Evolutionary conservation across 1,140 invertebrate genomes (phyloP), one percentile per base, ranked within the genome.

Genomic region (Anthonomus grandis): DNA sequence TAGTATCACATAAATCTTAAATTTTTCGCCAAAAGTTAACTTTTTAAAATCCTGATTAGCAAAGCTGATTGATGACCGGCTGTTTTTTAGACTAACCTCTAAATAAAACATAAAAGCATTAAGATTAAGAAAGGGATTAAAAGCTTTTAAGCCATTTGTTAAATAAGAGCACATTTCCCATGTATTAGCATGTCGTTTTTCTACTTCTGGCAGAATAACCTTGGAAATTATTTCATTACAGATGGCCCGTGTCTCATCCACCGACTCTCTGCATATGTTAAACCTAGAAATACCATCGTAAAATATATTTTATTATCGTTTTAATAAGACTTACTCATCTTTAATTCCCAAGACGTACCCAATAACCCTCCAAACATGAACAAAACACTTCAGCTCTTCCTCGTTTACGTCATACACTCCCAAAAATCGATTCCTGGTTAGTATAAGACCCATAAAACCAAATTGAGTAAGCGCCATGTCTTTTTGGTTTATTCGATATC

Each of bases 381-480:
- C 71, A 44, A 90, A 85, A n/a, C 83, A 84, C 42, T 89, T 84
- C n/a, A 86, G 65, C 45, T 88, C 86, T 19, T 83, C 77, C 8
- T 76, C 63, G 15, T 75, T 77, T 3, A 69, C 66, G 10, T 76
- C 38, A 2, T 68, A 60, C 2, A 92, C 74, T 0, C 89, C 87
- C 23, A 91, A 76, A 24, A 80, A 70, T 38, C 85, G 72, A 0
- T 86, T 81, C 34, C 82, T 82, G 3, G 89, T 57, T 0, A 92
- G 64, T 0, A 83, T 79, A 44, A 86, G 84, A 1, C 91, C 92
- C 60, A 95, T 84, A 65, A 96, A 95, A 8, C 88, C 89, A 63
- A 90, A 92, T 68, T 90, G 89, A 0, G 93, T 92, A 1, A 93
- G 64, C 0, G 84, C 85, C 81, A 95, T 83, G 60, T 94, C 91